Base-by-base conservation (phyloP, 2,888 invertebrate species). In the Agrypnus murinus region DNA sequence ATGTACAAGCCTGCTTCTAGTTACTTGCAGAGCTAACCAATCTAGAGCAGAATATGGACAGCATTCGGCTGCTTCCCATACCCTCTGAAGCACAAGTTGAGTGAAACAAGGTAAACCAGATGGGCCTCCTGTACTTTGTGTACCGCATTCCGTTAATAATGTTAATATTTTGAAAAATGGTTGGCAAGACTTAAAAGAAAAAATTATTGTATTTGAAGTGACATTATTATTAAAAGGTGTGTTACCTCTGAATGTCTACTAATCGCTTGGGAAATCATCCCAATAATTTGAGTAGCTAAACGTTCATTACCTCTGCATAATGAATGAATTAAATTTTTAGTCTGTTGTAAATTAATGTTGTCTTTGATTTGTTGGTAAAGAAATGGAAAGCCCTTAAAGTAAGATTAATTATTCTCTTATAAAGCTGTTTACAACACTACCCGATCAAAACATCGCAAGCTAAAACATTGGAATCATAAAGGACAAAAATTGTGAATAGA, bases 291-390 rank as follows among this genome's bases (percentile, higher is more conserved):
- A 80, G 93, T 92, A 15, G 97, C 97, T 53, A 97, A 87, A 75
- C 93, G 89, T 80, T 96, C 96, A 85, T 97, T 96, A 90, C 95
- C 96, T 46, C 96, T 92, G 80, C 96, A 95, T 43, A 98, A 87
- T 12, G 96, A 95, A 86, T 96, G 96, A 77, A 97, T 95, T 68
- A 98, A 88, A 84, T 96, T 95, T 75, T 95, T 91, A 2, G 97
- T 97, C 86, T 97, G 96, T 81, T 95, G 93, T 45, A 96, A 88
- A 87, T 97, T 97, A 73, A 97, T 93, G 79, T 94, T 94, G 86
- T 98, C 98, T 77, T 96, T 93, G 60, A 97, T 96, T 88, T 97
- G 97, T 86, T 97, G 97, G 85, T 95, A 95, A 73, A 98, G 87
- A 86, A 98, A 98, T 32, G 96, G 95, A 84, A 96, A 97, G 10